phyloP scores from a whole-genome alignment of 2,113 vertebrate genomes.

The Plotosus lineatus region DNA sequence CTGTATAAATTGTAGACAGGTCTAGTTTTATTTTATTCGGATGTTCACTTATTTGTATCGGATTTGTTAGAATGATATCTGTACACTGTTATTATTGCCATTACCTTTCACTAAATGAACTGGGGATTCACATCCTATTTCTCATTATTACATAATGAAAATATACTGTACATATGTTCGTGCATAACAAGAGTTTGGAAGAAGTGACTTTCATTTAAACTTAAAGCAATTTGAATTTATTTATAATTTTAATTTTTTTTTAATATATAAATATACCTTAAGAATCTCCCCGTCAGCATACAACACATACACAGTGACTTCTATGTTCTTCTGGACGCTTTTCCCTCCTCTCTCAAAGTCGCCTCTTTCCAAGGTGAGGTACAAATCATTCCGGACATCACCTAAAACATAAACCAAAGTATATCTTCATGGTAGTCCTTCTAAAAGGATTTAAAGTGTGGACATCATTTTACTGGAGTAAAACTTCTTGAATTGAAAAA shows the following conservation, averaged over 20 bases:
- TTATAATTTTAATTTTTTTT: not conserved
- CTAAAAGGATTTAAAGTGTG: not conserved
- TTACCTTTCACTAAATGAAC: too few species aligned
- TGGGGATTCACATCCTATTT: too few species aligned
- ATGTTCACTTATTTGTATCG: too few species aligned
- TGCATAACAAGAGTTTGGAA: too few species aligned
- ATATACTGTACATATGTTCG: too few species aligned
- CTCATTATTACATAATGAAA: too few species aligned
- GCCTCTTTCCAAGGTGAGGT: slow-evolving; percentile 90
- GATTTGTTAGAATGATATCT: too few species aligned
- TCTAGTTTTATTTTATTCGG: too few species aligned
- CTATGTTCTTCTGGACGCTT: slow-evolving; percentile 98
- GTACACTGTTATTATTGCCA: too few species aligned
- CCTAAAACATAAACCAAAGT: slow-evolving; percentile 68
- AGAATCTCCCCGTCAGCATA: slow-evolving; percentile 93
- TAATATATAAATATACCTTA: slow-evolving; percentile 79
- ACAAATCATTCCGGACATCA: slow-evolving; percentile 93
- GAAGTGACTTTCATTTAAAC: too few species aligned
- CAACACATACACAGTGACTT: slow-evolving; percentile 90
- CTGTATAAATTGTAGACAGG: too few species aligned
- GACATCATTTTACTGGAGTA: not conserved
- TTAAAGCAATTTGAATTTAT: not conserved
- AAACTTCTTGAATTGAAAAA: not conserved
- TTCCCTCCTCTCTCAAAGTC: slow-evolving; percentile 98
- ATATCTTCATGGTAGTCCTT: too few species aligned